A percentile compares a stretch with the other conserved stretches of the same genome.
Evolutionary conservation across 1,140 invertebrate species (phyloP).

Genomic region (Aphaenogaster floridana): DNA sequence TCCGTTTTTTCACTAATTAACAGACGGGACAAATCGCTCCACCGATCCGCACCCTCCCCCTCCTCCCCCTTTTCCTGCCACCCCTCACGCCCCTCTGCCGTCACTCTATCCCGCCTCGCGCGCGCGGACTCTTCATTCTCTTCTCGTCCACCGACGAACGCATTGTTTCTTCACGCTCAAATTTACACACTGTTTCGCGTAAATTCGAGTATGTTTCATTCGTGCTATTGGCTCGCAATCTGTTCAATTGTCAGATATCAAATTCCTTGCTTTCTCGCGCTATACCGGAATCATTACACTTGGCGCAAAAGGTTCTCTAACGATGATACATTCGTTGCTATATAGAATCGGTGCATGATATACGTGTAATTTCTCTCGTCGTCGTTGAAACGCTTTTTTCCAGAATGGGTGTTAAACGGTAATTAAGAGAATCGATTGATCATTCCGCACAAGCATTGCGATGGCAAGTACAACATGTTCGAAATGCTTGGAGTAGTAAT

Average conservation of each 20-base stretch:
- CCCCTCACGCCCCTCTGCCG: constrained; percentile 56
- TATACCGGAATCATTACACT: not conserved
- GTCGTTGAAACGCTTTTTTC: constrained; percentile 49
- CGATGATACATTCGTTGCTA: not conserved
- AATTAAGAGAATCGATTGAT: constrained; percentile 74
- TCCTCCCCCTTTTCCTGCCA: constrained; percentile 41
- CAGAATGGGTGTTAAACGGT: constrained; percentile 29
- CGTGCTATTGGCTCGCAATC: constrained; percentile 40
- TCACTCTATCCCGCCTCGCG: constrained; percentile 68
- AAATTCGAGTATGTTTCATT: constrained; percentile 60
- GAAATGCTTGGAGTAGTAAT: constrained; percentile 69
- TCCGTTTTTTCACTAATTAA: constrained; percentile 88
- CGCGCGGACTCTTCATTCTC: constrained; percentile 76
- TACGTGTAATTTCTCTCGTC: constrained; percentile 2
- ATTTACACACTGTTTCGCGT: constrained; percentile 69
- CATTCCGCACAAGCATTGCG: constrained; percentile 65
- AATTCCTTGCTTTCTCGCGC: constrained; percentile 12
- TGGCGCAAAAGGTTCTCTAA: not conserved
- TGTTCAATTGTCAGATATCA: constrained; percentile 23
- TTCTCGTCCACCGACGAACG: constrained; percentile 65
- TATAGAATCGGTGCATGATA: not conserved
- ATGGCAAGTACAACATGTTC: constrained; percentile 53
- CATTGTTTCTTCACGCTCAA: constrained; percentile 71
- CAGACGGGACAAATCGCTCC: constrained; percentile 88
- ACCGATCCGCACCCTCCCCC: constrained; percentile 77